Percentiles rank a stretch among this genome's conserved stretches.
These are phyloP conservation scores for Sebastes steindachneri DNA, from an alignment of 2,797 vertebrate species.

Conservation along the genomic window DNA sequence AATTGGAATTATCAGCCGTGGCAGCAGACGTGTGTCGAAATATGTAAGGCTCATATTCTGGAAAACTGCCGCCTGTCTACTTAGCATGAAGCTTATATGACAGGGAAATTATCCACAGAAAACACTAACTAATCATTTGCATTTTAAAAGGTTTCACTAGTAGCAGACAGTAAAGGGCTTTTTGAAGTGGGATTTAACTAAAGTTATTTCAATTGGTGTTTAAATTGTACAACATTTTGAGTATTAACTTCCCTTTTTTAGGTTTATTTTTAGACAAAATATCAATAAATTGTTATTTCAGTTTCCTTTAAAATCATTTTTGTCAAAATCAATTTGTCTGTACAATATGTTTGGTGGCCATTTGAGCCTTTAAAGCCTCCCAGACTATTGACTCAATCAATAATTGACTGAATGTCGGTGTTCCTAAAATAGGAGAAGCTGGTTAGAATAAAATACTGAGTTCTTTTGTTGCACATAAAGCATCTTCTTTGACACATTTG, in stretches of 20 bases:
- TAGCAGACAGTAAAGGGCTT: not conserved
- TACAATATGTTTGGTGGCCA: not conserved
- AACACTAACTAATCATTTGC: constrained; percentile 3
- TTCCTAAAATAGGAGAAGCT: not conserved
- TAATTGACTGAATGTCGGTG: constrained; percentile 9
- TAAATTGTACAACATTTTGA: not conserved
- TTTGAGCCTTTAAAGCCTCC: not conserved
- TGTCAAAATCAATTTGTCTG: not conserved
- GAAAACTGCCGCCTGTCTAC: not conserved
- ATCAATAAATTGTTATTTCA: not conserved
- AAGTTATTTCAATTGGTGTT: not conserved
- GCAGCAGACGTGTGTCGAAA: constrained; percentile 13
- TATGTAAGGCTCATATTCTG: not conserved
- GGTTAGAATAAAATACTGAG: constrained; percentile 1
- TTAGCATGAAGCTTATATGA: constrained; percentile 19
- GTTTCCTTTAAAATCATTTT: not conserved
- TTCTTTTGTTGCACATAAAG: constrained; percentile 25
- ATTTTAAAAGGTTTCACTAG: not conserved
- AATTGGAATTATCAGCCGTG: constrained; percentile 10
- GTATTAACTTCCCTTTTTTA: not conserved
- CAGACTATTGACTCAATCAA: constrained; percentile 10
- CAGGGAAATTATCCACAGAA: not conserved
- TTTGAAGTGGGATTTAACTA: constrained; percentile 28
- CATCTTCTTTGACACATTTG: constrained; percentile 26
- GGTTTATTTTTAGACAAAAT: not conserved